These are phyloP conservation scores for Poeciliopsis presidionis DNA, from an alignment of 2,797 vertebrate species.

Conservation along the genomic window DNA sequence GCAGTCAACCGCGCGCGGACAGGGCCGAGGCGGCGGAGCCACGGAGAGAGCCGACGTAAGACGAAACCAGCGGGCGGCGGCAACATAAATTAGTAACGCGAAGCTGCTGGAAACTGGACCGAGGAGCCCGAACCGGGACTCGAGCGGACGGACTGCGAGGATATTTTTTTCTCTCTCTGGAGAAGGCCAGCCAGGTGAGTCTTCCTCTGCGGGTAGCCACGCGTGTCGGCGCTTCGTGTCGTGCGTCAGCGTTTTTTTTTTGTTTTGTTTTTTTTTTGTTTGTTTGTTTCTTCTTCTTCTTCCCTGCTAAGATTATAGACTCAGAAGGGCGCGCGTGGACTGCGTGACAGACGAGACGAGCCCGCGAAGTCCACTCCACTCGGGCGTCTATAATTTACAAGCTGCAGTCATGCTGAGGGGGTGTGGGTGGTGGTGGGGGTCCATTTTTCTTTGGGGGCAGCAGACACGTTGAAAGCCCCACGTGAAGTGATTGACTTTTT, in stretches of 20 bases:
- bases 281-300: not conserved
- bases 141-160: conserved; percentile 28
- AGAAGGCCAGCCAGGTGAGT: conserved; percentile 54
- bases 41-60: conserved; percentile 29
- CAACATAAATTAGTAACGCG: conserved; percentile 64
- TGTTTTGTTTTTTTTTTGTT: not conserved
- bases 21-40: not conserved
- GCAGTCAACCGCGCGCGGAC: conserved; percentile 10
- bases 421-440: no score
- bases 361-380: conserved; percentile 43
- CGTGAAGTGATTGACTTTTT: not conserved
- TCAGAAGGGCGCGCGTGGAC: conserved; percentile 8
- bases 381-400: conserved; percentile 71
- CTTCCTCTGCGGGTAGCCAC: conserved; percentile 13
- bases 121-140: conserved; percentile 26
- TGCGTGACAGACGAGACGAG: conserved; percentile 55
- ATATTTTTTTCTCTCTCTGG: not conserved
- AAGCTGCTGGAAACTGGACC: conserved; percentile 52
- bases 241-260: conserved; percentile 48
- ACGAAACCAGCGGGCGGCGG: conserved; percentile 40
- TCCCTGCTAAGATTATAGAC: not conserved
- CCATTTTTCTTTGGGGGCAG: not conserved
- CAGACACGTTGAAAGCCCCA: conserved; percentile 34
- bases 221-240: not conserved
- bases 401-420: conserved; percentile 41